Base-by-base conservation (phyloP, 2,113 vertebrate species). In the Macaca nemestrina region DNA sequence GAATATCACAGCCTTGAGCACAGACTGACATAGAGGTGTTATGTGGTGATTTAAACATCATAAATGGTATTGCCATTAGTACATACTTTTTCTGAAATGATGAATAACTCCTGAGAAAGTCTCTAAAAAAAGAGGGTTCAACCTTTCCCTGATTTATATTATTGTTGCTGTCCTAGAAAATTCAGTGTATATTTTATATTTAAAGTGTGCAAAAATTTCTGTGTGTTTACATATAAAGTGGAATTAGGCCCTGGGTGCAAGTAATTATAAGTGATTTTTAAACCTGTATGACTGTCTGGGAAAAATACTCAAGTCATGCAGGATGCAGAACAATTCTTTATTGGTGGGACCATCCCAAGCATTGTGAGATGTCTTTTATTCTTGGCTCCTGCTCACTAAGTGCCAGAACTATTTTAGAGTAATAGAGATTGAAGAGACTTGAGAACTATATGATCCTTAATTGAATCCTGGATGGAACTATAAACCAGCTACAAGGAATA, bases 91-190 rank as follows among this genome's bases (percentile, higher is more conserved):
- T 93, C 81, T 92, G 75, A 83, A 90, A 95, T 68, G 48, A 89
- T 59, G 35, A 90, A 64, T 32, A 97, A 94, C 23, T 87, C 85
- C 80, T 17, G 40, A 93, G 68, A 94, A 90, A 84, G 13, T 88
- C 94, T 90, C 81, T 93, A 75, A 83, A 35, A 80, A 89, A 95
- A 75, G 48, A 93, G 30, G 4, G 27, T 67, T 86, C 14, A 78
- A 23, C 11, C 16, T 92, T 93, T 25, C 17, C 67, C 95, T 96
- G 73, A 68, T 93, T 93, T 94, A 55, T 6, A 61, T 2, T 67
- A 55, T 50, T 80, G 18, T 70, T 95, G 4, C 30, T 86, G 1
- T 83, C 59, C n/a, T 43, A 45, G 20, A 94, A 93, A 93, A 59
- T 70, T 76, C 32, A 81, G 61, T 8, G 0, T 73, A 7, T 79